Percentiles rank a stretch among this genome's conserved stretches.
These are phyloP conservation scores for Sicus ferrugineus DNA, from an alignment of 2,888 invertebrate genomes.

Conservation along the genomic window DNA sequence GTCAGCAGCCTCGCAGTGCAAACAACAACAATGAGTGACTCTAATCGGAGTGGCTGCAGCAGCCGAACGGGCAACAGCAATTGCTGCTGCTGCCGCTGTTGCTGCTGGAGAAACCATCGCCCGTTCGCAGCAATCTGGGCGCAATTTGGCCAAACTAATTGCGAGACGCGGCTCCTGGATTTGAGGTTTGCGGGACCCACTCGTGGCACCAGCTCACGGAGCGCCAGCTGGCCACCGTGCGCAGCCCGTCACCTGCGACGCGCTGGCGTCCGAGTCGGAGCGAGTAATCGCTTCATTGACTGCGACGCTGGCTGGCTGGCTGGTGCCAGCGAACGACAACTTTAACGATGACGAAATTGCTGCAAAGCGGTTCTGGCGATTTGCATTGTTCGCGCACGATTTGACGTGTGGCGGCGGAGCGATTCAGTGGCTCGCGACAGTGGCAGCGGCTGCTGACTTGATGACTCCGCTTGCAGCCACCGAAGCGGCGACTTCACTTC, in stretches of 20 bases:
- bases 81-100: background rate
- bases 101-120: constrained; percentile 23
- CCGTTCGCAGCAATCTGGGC: constrained; percentile 22
- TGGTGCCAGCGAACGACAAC: constrained; percentile 15
- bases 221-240: constrained; percentile 13
- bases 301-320: constrained; percentile 18
- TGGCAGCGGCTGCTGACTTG: constrained; percentile 50
- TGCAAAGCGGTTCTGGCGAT: constrained; percentile 38
- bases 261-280: background rate
- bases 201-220: background rate
- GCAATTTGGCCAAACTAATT: constrained; percentile 30
- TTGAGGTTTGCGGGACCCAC: constrained; percentile 11
- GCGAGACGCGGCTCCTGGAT: constrained; percentile 27
- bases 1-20: constrained; percentile 43
- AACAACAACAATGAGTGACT: constrained; percentile 31
- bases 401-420: background rate
- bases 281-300: constrained; percentile 56
- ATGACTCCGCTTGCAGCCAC: constrained; percentile 42
- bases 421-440: constrained; percentile 46
- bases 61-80: background rate
- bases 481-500: background rate
- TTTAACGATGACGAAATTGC: constrained; percentile 22
- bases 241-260: constrained; percentile 10
- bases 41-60: constrained; percentile 43
- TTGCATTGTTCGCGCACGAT: constrained; percentile 49